phyloP scores from a whole-genome alignment of 2,113 vertebrate species.

The Oryzias celebensis region DNA sequence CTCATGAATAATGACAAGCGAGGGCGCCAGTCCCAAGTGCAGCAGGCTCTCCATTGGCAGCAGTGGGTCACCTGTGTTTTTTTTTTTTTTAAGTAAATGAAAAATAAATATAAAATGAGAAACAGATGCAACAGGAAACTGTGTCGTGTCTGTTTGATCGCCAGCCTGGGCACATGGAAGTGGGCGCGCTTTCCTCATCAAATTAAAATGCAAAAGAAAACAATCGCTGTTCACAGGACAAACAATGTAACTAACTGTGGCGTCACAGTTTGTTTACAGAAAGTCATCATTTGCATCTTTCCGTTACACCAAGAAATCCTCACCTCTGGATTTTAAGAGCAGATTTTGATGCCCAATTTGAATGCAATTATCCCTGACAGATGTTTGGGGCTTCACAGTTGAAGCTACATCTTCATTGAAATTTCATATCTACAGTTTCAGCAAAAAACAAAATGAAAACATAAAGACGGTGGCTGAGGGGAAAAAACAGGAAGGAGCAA shows the following conservation, averaged over 20 bases:
- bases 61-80: conserved; percentile 52
- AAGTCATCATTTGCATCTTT: conserved; percentile 43
- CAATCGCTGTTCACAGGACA: conserved; percentile 10
- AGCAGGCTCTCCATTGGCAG: conserved; percentile 37
- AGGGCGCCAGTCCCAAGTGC: conserved; percentile 18
- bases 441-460: background rate
- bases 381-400: conserved; percentile 53
- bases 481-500: background rate
- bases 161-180: conserved; percentile 6
- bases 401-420: conserved; percentile 29
- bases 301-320: conserved; percentile 39
- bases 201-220: conserved; percentile 38
- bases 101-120: conserved; percentile 71
- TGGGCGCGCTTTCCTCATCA: conserved; percentile 1
- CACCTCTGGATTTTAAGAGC: conserved; percentile 19
- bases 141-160: conserved; percentile 16
- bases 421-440: background rate
- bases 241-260: conserved; percentile 47
- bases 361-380: conserved; percentile 35
- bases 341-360: background rate
- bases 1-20: conserved; percentile 54
- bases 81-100: conserved; percentile 64
- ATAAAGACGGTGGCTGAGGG: background rate
- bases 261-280: conserved; percentile 38
- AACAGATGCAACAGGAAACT: conserved; percentile 17